Base-by-base conservation (phyloP, 2,797 vertebrate species). In the Macroramphosus scolopax region DNA sequence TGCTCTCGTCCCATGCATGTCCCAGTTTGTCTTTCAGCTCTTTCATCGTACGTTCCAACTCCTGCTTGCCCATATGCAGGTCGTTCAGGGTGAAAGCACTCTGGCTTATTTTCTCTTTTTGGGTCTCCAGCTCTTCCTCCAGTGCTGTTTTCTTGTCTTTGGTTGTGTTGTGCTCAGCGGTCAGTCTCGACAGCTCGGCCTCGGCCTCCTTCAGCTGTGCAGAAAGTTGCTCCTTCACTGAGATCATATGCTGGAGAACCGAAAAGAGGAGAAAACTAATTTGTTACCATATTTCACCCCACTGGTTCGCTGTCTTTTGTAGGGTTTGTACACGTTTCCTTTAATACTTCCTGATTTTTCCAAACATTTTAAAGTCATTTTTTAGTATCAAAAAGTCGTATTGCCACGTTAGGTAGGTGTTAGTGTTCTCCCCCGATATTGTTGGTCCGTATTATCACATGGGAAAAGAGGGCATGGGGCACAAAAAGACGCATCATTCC, bases 211-310 rank as follows among this genome's bases (percentile, higher is more conserved):
- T 88, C 52, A 87, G 87, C 43, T 97, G 92, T 25, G 79, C 87
- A 1, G 90, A 88, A 34, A 96, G 87, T 62, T 94, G 93, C 48
- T 96, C 93, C 84, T 95, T 98, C 71, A 95, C 82, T 1, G 86
- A 83, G 87, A 98, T 93, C 85, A 98, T 64, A 59, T 94, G 94
- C 96, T 99, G 59, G 36, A 90, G 68, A 29, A 48, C 80, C 78
- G 22, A 31, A 63, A 22, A 39, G 10, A 14, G 39, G 6, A 32
- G 22, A 8, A 22, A 22, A 22, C 20, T 6, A n/a, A n/a, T n/a
- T 6, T 22, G 6, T 3, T 3, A 22, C 3, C 20, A 22, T 22
- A 22, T 22, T 22, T n/a, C n/a, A n/a, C 20, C 20, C 20, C 20
- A 22, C 20, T 22, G 6, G 20, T n/a, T n/a, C n/a, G n/a, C n/a